phyloP scores from a whole-genome alignment of 2,797 vertebrate genomes.

The Anabacerthia variegaticeps region DNA sequence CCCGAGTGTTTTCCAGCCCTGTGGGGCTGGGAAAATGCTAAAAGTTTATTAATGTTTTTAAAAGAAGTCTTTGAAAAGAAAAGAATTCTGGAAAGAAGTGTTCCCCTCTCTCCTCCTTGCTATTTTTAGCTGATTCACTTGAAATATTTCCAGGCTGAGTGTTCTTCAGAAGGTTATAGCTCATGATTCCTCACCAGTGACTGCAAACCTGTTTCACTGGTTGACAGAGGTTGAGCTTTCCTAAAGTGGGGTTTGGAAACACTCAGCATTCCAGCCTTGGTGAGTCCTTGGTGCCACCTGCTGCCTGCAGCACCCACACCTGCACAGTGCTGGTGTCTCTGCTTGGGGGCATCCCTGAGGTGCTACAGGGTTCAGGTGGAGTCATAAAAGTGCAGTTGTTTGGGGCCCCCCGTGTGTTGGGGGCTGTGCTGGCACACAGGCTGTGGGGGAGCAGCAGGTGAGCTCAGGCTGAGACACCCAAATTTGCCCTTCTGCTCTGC shows the following conservation, averaged over 20 bases:
- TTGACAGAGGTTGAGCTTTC: neutral
- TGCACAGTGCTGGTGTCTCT: accelerated
- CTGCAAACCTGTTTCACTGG: neutral
- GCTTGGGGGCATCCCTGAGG: neutral
- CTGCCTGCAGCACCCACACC: neutral
- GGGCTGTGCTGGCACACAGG: neutral
- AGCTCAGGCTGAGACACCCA: neutral
- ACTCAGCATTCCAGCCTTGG: neutral
- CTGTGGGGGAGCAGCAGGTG: neutral
- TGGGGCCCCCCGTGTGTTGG: neutral
- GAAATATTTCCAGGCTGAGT: neutral
- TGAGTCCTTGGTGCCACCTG: constrained; percentile 38
- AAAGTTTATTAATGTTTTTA: neutral
- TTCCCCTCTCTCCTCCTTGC: neutral
- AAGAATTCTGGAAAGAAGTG: neutral
- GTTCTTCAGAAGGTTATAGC: neutral
- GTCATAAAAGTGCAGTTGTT: neutral
- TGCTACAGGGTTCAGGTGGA: neutral
- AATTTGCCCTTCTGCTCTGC: neutral
- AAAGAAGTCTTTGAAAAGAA: neutral
- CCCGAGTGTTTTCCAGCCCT: neutral
- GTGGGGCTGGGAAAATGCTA: neutral
- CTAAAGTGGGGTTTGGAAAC: neutral
- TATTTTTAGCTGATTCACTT: neutral
- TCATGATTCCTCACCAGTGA: neutral